Base-by-base conservation (phyloP, 2,113 vertebrate species). In the Pimephales promelas region DNA sequence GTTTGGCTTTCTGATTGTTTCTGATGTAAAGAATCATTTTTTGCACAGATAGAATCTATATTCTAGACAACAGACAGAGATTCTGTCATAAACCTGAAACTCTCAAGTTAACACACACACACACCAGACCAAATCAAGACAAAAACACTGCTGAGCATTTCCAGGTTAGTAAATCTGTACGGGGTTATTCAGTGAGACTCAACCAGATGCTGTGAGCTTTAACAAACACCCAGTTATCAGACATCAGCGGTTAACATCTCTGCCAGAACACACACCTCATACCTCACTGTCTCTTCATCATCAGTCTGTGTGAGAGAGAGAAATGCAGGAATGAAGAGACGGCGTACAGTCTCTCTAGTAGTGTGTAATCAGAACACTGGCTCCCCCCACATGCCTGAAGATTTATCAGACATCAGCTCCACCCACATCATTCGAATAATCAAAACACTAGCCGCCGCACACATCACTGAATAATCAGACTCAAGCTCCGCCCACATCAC, bases 281-380 rank as follows among this genome's bases (percentile, higher is more conserved):
- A 93, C 92, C 97, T 98, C 97, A 84, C 86, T 86, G 88, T 97
- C 96, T 97, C 97, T 88, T 98, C 97, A 89, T 97, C 97, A 93
- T 98, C 97, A 1, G 95, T 97, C 97, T 99, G 95, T 28, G 87
- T 79, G 66, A 88, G 57, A 74, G 84, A 79, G 82, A 85, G 73
- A 72, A 54, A 59, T 40, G 28, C 22, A 62, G 13, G 7, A n/a
- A 43, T 64, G 20, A 83, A 31, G 14, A 62, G 10, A 45, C 13
- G 16, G 10, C 6, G 24, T 18, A 26, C 13, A 52, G 36, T 11
- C 66, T 70, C n/a, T n/a, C 34, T 5, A 22, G 2, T 1, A 40
- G 34, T 40, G 64, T 36, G 34, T 10, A 11, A 20, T 52, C 28
- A 22, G 4, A 11, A 22, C 1, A 34, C 10, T 31, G 36, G 22